Evolutionary conservation across 2,113 vertebrate genomes (phyloP).

Genomic region (Columbina picui): DNA sequence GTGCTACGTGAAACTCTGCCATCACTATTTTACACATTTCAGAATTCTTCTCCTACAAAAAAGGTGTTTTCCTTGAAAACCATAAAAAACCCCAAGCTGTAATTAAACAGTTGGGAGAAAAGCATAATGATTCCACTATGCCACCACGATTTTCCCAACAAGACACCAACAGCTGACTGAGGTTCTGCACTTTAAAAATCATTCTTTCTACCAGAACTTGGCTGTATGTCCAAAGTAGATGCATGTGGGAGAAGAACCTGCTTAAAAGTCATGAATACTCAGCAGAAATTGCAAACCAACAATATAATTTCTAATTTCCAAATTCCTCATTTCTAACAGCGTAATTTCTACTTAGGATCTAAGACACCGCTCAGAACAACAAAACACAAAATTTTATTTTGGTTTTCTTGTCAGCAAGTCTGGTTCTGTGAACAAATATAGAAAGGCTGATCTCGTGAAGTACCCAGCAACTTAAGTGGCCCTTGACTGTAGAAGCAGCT

Average conservation of each 20-base stretch:
- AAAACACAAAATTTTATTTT: neutral
- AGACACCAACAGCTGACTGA: neutral
- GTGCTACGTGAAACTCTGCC: neutral
- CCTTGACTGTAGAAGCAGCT: neutral
- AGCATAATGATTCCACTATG: neutral
- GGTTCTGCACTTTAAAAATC: neutral
- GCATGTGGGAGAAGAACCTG: neutral
- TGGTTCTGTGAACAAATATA: neutral
- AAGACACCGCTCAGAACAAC: neutral
- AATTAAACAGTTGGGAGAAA: neutral
- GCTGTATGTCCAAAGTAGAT: neutral
- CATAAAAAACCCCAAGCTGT: neutral
- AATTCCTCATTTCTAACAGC: neutral
- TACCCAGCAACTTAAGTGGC: neutral
- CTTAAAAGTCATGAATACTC: neutral
- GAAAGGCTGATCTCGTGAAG: neutral
- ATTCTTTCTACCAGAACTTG: neutral
- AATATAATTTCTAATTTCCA: neutral
- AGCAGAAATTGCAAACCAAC: neutral
- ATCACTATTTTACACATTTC: neutral
- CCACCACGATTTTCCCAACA: neutral
- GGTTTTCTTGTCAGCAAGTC: neutral
- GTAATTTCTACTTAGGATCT: neutral
- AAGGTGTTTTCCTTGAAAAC: neutral
- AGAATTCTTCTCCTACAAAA: neutral